A percentile compares a stretch with the other conserved stretches of the same genome.
Evolutionary conservation across 2,113 vertebrate genomes (phyloP).

Genomic region (Cairina moschata): DNA sequence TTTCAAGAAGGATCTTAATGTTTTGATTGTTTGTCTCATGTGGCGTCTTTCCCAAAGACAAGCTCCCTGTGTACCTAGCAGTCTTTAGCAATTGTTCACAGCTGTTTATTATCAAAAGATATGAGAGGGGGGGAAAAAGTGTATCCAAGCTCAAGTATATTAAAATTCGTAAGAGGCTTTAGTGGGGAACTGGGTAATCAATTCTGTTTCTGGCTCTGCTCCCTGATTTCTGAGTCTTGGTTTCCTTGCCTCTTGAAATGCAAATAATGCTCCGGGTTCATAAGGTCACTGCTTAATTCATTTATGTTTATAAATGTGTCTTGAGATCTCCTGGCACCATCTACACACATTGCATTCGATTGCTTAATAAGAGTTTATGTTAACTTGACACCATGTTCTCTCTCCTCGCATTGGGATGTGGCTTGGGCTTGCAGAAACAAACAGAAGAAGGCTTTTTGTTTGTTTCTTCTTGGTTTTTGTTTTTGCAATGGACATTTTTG

Average conservation of each 20-base stretch:
- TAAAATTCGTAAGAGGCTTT: constrained; percentile 20
- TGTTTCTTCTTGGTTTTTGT: neutral
- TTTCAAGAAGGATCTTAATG: neutral
- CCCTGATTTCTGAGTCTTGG: constrained; percentile 11
- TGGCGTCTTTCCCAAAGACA: neutral
- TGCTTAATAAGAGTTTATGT: constrained; percentile 56
- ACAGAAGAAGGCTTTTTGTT: neutral
- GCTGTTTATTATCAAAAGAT: constrained; percentile 15
- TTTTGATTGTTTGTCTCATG: constrained; percentile 10
- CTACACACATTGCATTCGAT: constrained; percentile 37
- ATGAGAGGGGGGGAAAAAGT: neutral
- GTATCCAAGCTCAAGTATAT: constrained; percentile 2
- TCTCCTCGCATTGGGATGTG: neutral
- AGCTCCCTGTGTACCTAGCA: constrained; percentile 25
- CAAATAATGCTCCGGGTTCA: constrained; percentile 53
- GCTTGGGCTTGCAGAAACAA: constrained; percentile 41
- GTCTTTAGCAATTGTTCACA: constrained; percentile 6
- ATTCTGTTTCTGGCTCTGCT: constrained; percentile 46
- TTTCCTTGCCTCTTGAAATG: constrained; percentile 63
- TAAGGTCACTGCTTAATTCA: constrained; percentile 52
- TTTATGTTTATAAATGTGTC: constrained; percentile 57
- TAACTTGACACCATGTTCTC: constrained; percentile 52
- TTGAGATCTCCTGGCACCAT: constrained; percentile 60
- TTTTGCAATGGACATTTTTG: constrained; percentile 34
- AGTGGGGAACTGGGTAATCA: constrained; percentile 50